Conservation (phyloP, 2,797 vertebrate genomes). For the Myotis daubentonii region DNA sequence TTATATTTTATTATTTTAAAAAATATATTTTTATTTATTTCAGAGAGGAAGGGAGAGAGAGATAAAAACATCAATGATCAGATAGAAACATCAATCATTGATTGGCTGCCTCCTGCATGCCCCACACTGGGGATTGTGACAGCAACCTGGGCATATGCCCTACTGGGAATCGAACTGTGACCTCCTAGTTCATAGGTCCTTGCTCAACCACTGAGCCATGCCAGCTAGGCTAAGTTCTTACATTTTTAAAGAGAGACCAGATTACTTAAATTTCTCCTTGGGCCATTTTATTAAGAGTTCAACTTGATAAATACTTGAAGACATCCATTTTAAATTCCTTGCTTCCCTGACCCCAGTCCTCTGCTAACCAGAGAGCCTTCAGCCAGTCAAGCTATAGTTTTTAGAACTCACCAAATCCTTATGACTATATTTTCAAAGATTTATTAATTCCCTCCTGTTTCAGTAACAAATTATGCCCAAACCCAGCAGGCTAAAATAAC, state of each 20-base stretch:
- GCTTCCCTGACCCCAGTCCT: not conserved
- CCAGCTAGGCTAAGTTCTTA: too few relatives aligned
- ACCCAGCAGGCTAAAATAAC: not conserved
- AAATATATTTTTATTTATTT: too few relatives aligned
- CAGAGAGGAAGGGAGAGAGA: too few relatives aligned
- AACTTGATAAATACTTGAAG: not conserved
- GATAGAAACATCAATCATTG: too few relatives aligned
- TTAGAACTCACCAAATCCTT: slow-evolving; percentile 21
- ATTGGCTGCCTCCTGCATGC: too few relatives aligned
- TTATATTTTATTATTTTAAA: not conserved
- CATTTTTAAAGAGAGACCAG: not conserved
- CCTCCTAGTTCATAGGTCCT: too few relatives aligned
- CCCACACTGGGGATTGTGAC: too few relatives aligned
- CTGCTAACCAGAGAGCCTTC: not conserved
- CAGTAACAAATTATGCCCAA: not conserved
- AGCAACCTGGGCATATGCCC: too few relatives aligned
- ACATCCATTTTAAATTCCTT: not conserved
- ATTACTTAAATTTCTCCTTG: not conserved
- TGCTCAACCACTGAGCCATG: too few relatives aligned
- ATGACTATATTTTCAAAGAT: not conserved
- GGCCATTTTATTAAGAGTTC: slow-evolving; percentile 15
- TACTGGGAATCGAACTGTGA: too few relatives aligned
- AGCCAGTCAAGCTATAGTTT: not conserved
- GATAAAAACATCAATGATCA: too few relatives aligned
- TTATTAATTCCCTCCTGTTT: not conserved